Percentiles rank a stretch among this genome's conserved stretches.
phyloP scores from a whole-genome alignment of 2,888 invertebrate species.

The Nephrotoma flavescens region DNA sequence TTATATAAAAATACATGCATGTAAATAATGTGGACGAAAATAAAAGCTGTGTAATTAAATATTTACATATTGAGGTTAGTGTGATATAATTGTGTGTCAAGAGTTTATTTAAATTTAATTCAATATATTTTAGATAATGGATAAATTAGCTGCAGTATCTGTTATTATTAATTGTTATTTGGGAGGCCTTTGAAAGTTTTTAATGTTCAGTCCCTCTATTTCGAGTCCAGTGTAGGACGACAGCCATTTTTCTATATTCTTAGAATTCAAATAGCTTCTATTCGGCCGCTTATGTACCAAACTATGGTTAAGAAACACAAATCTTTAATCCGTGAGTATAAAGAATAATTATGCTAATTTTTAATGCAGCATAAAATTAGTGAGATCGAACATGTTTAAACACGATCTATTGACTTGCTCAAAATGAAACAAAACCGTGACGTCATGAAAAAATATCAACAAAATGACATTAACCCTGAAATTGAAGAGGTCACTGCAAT shows the following conservation, averaged over 20 bases:
- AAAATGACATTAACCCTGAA: not conserved
- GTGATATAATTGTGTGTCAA: not conserved
- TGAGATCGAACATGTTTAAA: not conserved
- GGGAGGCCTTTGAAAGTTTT: not conserved
- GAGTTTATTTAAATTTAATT: not conserved
- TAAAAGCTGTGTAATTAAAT: not conserved
- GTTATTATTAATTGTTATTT: not conserved
- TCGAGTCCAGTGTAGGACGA: not conserved
- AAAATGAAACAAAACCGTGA: not conserved
- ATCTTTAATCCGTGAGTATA: not conserved
- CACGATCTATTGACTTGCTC: not conserved
- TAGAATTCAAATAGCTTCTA: not conserved
- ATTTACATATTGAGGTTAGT: not conserved
- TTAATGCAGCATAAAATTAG: not conserved
- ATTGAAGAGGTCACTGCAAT: not conserved
- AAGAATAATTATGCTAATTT: not conserved
- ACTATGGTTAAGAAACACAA: not conserved
- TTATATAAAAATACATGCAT: not conserved
- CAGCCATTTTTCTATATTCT: not conserved
- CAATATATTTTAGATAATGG: not conserved
- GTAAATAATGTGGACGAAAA: not conserved
- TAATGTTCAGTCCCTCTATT: not conserved
- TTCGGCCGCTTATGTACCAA: not conserved
- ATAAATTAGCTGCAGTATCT: not conserved
- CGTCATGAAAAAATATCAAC: not conserved